Base-by-base conservation (phyloP, 2,113 vertebrate species). In the Climacteris rufus region DNA sequence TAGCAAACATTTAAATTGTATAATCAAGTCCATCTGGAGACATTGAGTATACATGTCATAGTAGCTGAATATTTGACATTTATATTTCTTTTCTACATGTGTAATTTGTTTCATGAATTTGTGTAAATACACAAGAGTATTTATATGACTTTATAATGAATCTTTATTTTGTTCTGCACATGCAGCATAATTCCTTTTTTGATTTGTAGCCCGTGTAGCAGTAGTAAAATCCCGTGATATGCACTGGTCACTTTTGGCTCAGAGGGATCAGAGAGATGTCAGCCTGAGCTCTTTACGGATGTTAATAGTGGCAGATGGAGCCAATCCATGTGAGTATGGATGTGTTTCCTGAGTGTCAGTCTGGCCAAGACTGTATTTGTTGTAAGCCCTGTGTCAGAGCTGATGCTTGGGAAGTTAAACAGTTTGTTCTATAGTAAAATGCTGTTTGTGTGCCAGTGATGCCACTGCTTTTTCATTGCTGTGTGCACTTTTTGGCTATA, bases 211-310 rank as follows among this genome's bases (percentile, higher is more conserved):
- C 4, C 98, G 83, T 61, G 98, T 99, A 20, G 99, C 99, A 0
- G 98, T 99, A 93, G 99, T 99, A 44, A 99, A 99, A 93, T 99
- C 99, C 6, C 98, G 99, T 15, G 99, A 99, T 97, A 99, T 99
- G 99, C 99, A 99, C 97, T 99, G 99, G 99, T 99, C 99, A 75
- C 99, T 99, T 63, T 93, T 99, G 95, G 99, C 99, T 79, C 99
- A 99, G 97, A 98, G 99, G 90, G 99, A 99, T 90, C 99, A 99
- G 97, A 98, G 98, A 44, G 99, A 99, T 16, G 93, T 99, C 96
- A 99, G 98, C 93, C 98, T 99, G 83, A 98, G 99, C 95, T 99
- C 99, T 3, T 96, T 99, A 77, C 98, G 99, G 35, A 99, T 99
- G 99, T 97, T 99, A 39, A 98, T 99, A 7, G 99, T 99, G 81